Conservation (phyloP, 2,113 vertebrate species). For the Onychorhynchus coronatus region DNA sequence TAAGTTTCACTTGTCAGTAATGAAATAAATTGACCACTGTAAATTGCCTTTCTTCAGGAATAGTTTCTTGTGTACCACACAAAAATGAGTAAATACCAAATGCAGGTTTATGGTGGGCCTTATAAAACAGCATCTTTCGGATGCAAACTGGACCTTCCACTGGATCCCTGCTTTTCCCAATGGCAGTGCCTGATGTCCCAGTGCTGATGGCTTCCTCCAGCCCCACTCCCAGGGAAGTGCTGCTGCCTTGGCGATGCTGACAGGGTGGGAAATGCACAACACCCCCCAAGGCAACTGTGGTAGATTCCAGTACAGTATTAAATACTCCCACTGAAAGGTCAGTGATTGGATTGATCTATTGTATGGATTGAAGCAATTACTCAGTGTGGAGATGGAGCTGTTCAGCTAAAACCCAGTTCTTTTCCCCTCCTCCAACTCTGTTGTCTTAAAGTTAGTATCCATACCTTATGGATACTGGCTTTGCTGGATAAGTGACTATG, state of each 20-base stretch:
- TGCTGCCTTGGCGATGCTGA: neutral
- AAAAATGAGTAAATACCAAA: neutral
- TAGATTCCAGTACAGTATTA: neutral
- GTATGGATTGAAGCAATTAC: neutral
- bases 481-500: neutral
- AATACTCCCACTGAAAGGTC: neutral
- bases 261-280: neutral
- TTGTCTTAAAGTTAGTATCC: rapidly evolving
- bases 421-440: neutral
- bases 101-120: neutral
- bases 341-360: neutral
- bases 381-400: no score
- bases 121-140: rapidly evolving
- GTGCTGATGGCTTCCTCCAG: neutral
- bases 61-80: neutral
- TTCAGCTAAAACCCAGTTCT: neutral
- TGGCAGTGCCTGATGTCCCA: neutral
- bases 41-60: neutral
- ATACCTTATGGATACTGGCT: neutral
- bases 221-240: neutral
- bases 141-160: neutral
- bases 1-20: neutral
- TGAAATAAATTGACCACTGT: neutral
- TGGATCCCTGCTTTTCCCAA: neutral
- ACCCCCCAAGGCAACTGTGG: rapidly evolving